A percentile compares a stretch with the other conserved stretches of the same genome.
Conservation (phyloP, 2,113 vertebrate species). For the Megalops atlanticus region DNA sequence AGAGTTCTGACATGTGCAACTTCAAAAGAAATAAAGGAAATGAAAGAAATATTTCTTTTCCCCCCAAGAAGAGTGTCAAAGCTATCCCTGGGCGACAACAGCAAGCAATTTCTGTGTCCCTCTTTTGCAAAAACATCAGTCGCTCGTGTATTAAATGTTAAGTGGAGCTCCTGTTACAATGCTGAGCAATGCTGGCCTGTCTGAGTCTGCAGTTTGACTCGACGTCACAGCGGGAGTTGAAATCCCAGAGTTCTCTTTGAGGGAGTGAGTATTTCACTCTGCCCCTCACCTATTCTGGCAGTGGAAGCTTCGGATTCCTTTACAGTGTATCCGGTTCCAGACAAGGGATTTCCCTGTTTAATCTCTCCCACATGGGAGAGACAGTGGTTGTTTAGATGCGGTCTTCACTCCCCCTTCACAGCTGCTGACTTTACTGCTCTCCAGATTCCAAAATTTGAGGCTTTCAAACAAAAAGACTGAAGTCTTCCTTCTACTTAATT, state of each 20-base stretch:
- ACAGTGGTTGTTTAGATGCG: conserved; percentile 8
- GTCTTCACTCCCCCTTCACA: not conserved
- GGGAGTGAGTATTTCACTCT: not conserved
- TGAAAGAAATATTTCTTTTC: conserved; percentile 50
- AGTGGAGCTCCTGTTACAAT: conserved; percentile 36
- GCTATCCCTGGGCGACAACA: conserved; percentile 60
- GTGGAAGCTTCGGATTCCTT: not conserved
- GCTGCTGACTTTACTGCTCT: conserved; percentile 18
- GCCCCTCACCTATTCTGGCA: not conserved
- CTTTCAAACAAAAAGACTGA: conserved; percentile 24
- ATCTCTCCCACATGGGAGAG: conserved; percentile 29
- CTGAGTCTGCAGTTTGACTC: conserved; percentile 21
- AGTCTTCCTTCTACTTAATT: not conserved
- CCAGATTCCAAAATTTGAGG: conserved; percentile 10
- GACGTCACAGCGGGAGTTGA: not conserved
- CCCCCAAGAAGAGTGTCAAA: conserved; percentile 50
- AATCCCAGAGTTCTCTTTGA: not conserved
- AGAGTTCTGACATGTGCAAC: conserved; percentile 53
- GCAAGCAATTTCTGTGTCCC: conserved; percentile 35
- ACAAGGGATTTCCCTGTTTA: conserved; percentile 36
- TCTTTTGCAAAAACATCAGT: conserved; percentile 41
- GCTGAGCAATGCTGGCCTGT: conserved; percentile 27
- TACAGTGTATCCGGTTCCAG: not conserved
- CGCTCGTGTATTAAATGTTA: conserved; percentile 48
- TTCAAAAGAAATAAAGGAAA: conserved; percentile 53